These are phyloP conservation scores for Brachyopa scutellaris DNA, from an alignment of 2,888 invertebrate species.

Conservation along the genomic window DNA sequence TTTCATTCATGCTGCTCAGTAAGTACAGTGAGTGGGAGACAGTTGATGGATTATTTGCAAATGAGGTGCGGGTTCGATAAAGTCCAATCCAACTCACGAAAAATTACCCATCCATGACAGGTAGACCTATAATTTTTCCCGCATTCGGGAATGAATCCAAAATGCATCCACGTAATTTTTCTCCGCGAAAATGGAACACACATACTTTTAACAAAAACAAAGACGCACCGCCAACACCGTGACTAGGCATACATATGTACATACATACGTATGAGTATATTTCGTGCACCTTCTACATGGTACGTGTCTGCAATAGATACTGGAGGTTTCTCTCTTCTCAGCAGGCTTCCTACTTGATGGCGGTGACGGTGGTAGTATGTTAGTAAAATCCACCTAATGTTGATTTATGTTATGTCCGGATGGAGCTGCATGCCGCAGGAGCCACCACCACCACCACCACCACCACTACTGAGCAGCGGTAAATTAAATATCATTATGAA, in stretches of 20 bases:
- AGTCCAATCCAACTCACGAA: conserved; percentile 30
- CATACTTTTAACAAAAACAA: neutral
- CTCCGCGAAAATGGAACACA: conserved; percentile 55
- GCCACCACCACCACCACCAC: conserved; percentile 30
- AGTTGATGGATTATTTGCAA: conserved; percentile 60
- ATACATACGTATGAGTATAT: neutral
- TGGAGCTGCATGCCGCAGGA: conserved; percentile 47
- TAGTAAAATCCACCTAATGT: conserved; percentile 55
- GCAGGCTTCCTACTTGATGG: neutral
- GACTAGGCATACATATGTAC: conserved; percentile 37
- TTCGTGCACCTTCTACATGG: neutral
- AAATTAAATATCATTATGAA: conserved; percentile 62
- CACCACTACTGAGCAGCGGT: conserved; percentile 44
- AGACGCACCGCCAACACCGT: conserved; percentile 53
- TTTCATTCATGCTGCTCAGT: too few relatives aligned
- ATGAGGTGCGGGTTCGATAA: conserved; percentile 62
- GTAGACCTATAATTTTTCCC: conserved; percentile 54
- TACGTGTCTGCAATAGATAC: conserved; percentile 6
- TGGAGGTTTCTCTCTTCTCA: conserved; percentile 26
- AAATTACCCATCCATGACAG: conserved; percentile 61
- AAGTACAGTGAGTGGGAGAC: neutral
- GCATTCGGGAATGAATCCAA: conserved; percentile 34
- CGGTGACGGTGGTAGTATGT: neutral
- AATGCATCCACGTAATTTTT: conserved; percentile 54
- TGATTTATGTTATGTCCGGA: conserved; percentile 66